Conservation (phyloP, 1,140 invertebrate species). For the Lordiphosa stackelbergi region DNA sequence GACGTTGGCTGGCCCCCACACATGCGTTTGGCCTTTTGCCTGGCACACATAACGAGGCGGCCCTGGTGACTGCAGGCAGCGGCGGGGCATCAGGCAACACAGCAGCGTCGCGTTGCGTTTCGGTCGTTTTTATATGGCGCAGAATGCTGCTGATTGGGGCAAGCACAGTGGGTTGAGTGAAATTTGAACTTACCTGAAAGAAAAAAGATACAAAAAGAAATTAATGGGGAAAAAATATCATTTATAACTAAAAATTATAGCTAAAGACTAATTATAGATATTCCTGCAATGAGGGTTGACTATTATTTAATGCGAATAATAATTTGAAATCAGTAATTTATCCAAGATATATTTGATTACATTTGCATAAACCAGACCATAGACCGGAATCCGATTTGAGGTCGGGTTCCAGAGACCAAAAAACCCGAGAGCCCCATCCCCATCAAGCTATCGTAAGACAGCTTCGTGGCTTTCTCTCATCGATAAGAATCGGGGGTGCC, state of each 20-base stretch:
- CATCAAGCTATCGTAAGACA: too few species aligned
- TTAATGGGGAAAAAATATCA: background rate
- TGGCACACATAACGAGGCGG: constrained; percentile 62
- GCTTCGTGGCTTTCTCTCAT: too few species aligned
- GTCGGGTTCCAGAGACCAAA: too few species aligned
- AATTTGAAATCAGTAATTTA: too few species aligned
- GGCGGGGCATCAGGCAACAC: constrained; percentile 16
- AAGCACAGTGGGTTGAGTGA: constrained; percentile 32
- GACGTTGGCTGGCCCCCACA: constrained; percentile 46
- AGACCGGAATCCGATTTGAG: too few species aligned
- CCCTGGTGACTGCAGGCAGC: constrained; percentile 13
- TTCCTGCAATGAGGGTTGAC: too few species aligned
- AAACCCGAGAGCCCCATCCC: too few species aligned
- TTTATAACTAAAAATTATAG: background rate
- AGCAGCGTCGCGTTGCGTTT: constrained; percentile 47
- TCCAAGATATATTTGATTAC: too few species aligned
- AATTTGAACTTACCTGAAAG: constrained; percentile 21
- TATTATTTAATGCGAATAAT: too few species aligned
- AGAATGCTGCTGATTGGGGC: constrained; percentile 52
- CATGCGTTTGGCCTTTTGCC: constrained; percentile 73
- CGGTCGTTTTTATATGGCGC: constrained; percentile 39
- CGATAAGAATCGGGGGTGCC: too few species aligned
- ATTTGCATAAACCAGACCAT: too few species aligned
- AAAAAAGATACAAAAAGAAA: background rate
- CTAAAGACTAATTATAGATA: too few species aligned